phyloP scores from a whole-genome alignment of 2,113 vertebrate species.

The Hippocampus zosterae region DNA sequence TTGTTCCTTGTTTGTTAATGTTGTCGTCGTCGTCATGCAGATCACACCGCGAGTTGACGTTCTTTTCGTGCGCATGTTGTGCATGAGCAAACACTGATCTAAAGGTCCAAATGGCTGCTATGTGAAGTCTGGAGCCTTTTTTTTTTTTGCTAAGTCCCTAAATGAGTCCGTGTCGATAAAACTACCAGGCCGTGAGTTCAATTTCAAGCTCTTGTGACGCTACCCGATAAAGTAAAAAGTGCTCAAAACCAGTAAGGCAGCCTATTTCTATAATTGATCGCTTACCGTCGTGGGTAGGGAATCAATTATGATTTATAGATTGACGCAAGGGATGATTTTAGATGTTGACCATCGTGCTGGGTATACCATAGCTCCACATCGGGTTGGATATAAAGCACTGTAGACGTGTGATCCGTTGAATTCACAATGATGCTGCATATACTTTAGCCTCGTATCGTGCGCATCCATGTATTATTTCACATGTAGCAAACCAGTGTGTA shows the following conservation, averaged over 20 bases:
- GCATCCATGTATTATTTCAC: too few relatives aligned
- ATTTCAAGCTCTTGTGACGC: conserved; percentile 4
- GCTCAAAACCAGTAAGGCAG: background rate
- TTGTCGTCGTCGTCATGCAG: background rate
- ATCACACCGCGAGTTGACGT: background rate
- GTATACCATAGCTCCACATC: background rate
- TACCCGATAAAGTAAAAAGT: background rate
- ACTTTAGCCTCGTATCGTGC: background rate
- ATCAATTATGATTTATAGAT: background rate
- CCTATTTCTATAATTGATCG: background rate
- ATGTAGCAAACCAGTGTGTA: too few relatives aligned
- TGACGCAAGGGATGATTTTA: background rate
- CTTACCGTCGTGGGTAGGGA: background rate
- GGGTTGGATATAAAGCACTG: too few relatives aligned
- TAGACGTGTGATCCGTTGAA: too few relatives aligned
- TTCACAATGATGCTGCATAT: too few relatives aligned
- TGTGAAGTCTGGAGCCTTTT: background rate
- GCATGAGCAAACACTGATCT: background rate
- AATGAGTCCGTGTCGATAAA: background rate
- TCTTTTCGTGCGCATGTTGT: background rate
- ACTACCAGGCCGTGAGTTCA: background rate
- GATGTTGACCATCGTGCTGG: background rate
- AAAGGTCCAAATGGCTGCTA: background rate
- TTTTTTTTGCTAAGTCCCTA: background rate
- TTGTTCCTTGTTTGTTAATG: background rate